phyloP scores from a whole-genome alignment of 2,888 invertebrate genomes.

The Aphidoletes aphidimyza region DNA sequence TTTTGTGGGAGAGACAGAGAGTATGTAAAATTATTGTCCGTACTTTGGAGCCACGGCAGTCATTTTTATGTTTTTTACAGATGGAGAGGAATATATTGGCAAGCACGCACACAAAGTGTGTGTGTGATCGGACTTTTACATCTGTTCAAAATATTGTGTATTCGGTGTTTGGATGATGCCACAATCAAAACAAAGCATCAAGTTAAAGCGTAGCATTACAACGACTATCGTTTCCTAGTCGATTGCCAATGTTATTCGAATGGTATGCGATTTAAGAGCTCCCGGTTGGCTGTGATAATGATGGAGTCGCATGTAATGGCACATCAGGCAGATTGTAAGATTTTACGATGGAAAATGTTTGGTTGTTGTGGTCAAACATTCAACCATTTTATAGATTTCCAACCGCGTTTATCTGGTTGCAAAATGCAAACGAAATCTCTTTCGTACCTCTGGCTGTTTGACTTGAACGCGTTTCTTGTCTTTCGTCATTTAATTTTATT shows the following conservation, averaged over 20 bases:
- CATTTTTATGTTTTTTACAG: not conserved
- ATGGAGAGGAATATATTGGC: constrained; percentile 28
- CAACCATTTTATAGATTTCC: constrained; percentile 19
- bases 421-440: constrained; percentile 12
- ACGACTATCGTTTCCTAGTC: too few relatives aligned
- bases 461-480: not conserved
- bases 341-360: constrained; percentile 6
- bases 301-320: not conserved
- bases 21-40: constrained; percentile 16
- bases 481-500: constrained; percentile 13
- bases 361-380: not conserved
- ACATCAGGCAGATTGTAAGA: constrained; percentile 8
- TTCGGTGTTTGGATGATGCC: constrained; percentile 5
- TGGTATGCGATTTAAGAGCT: not conserved
- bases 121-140: constrained; percentile 32
- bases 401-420: not conserved
- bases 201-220: not conserved
- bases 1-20: constrained; percentile 6
- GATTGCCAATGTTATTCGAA: too few relatives aligned
- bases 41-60: not conserved
- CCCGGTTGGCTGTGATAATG: constrained; percentile 19
- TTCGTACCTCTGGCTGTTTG: not conserved
- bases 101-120: not conserved
- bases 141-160: not conserved
- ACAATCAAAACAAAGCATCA: constrained; percentile 10